Percentiles rank a stretch among this genome's conserved stretches.
Conservation (phyloP, 2,888 invertebrate genomes). For the Morpho helenor region DNA sequence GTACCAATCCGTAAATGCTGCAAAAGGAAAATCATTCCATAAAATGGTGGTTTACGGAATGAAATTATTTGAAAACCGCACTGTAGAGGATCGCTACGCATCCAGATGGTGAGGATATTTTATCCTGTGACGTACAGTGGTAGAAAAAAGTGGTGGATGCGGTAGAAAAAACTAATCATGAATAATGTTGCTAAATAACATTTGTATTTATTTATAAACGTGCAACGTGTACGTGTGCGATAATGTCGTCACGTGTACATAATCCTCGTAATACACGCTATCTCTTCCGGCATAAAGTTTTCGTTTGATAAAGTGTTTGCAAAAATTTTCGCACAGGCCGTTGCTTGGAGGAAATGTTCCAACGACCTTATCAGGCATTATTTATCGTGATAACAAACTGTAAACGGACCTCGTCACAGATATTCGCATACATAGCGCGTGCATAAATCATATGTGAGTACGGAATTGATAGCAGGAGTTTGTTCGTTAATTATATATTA, state of each 20-base stretch:
- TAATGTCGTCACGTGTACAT: conserved; percentile 7
- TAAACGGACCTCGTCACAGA: conserved; percentile 22
- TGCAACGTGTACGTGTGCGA: conserved; percentile 10
- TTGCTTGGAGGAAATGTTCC: conserved; percentile 66
- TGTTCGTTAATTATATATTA: no score
- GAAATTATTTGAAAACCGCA: no score
- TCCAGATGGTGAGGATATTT: no score
- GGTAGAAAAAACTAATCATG: no score
- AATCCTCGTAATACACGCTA: conserved; percentile 27
- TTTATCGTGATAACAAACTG: conserved; percentile 27
- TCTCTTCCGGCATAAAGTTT: conserved; percentile 46
- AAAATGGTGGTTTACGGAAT: no score
- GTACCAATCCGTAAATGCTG: no score
- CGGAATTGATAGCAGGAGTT: no score
- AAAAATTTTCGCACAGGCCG: conserved; percentile 37
- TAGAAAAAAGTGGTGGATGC: no score
- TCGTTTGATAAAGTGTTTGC: conserved; percentile 37
- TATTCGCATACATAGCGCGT: conserved; percentile 7
- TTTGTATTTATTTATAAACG: neutral
- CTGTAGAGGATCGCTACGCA: no score
- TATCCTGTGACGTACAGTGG: no score
- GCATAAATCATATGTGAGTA: neutral
- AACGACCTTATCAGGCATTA: conserved; percentile 43
- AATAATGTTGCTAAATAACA: no score
- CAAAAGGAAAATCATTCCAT: no score